Conservation (phyloP, 2,797 vertebrate genomes). For the Alectoris magna region DNA sequence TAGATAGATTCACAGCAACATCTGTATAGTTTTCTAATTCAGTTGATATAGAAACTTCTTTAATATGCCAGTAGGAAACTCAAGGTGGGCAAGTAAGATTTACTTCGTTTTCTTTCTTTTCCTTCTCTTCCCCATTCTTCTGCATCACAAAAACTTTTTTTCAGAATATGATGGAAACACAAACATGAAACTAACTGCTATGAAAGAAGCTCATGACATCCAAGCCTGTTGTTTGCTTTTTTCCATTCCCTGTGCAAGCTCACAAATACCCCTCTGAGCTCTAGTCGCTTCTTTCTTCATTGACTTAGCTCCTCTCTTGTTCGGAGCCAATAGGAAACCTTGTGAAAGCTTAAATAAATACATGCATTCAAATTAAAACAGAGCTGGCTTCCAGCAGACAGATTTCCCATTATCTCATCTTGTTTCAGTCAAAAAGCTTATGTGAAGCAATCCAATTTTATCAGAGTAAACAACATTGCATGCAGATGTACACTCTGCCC, state of each 20-base stretch:
- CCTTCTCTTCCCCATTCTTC: neutral
- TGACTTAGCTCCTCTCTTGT: neutral
- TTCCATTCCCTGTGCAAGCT: neutral
- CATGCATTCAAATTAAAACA: constrained; percentile 1
- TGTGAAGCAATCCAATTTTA: constrained; percentile 25
- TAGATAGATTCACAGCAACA: neutral
- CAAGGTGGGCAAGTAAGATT: neutral
- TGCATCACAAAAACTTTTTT: neutral
- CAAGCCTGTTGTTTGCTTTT: neutral
- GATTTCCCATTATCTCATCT: constrained; percentile 54
- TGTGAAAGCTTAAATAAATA: constrained; percentile 7
- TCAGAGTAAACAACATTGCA: neutral
- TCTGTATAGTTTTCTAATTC: neutral
- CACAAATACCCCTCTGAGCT: neutral
- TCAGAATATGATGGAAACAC: neutral
- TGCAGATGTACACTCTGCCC: constrained; percentile 21
- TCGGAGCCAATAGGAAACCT: constrained; percentile 6
- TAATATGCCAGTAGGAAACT: neutral
- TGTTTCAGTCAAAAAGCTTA: constrained; percentile 17
- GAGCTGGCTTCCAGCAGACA: neutral
- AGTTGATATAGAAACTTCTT: neutral
- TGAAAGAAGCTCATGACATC: neutral
- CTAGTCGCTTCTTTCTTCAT: neutral
- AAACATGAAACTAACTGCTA: neutral
- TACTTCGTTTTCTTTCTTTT: neutral